Evolutionary conservation across 2,797 vertebrate species (phyloP).

Genomic region (Spea hammondii): DNA sequence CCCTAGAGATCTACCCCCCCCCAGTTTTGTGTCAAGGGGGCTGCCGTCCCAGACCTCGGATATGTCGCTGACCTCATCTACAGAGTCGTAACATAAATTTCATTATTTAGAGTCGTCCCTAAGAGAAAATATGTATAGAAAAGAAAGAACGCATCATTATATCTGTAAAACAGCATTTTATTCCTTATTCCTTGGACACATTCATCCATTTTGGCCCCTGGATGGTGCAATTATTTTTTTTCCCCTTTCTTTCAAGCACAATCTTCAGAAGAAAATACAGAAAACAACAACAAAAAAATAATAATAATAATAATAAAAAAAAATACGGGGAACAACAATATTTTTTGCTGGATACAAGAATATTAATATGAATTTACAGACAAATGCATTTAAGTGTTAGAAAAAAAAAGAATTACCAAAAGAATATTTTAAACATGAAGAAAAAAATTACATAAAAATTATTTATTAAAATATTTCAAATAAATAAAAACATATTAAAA

Average conservation of each 20-base stretch:
- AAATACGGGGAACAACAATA: neutral
- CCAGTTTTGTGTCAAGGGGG: no score
- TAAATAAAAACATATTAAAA: slow-evolving; percentile 1
- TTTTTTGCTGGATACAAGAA: neutral
- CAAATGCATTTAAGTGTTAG: neutral
- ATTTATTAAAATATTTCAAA: slow-evolving; percentile 1
- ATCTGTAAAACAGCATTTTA: slow-evolving; percentile 39
- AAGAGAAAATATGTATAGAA: no score
- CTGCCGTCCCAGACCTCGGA: no score
- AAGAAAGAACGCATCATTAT: neutral
- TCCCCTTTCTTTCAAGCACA: neutral
- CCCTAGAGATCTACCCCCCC: no score
- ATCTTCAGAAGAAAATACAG: neutral
- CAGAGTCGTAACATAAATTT: no score
- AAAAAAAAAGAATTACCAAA: neutral
- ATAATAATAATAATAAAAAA: neutral
- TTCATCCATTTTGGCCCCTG: slow-evolving; percentile 27
- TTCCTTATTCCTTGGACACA: slow-evolving; percentile 31
- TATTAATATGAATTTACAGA: no score
- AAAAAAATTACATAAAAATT: neutral
- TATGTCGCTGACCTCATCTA: no score
- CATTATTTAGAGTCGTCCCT: no score
- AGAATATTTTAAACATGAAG: neutral
- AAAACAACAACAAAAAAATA: neutral
- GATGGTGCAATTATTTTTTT: slow-evolving; percentile 17